A percentile compares a stretch with the other conserved stretches of the same genome.
phyloP scores from a whole-genome alignment of 2,888 invertebrate species.

The Melieria omissa region DNA sequence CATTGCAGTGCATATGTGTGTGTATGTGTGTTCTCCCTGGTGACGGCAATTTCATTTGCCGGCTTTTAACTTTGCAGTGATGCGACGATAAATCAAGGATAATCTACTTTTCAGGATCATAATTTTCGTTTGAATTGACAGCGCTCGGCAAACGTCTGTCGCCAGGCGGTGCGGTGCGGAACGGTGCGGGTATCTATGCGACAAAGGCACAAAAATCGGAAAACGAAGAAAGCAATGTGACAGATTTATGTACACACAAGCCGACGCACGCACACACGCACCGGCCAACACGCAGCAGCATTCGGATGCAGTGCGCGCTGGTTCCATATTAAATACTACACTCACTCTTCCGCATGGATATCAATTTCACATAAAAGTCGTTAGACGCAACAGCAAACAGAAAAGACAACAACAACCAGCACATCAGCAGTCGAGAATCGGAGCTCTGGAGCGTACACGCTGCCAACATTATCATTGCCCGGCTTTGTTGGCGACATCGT shows the following conservation, averaged over 20 bases:
- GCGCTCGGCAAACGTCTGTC: constrained; percentile 29
- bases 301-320: constrained; percentile 13
- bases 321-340: neutral
- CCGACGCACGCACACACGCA: neutral
- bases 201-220: constrained; percentile 22
- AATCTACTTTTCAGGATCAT: constrained; percentile 67
- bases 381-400: constrained; percentile 40
- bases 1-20: neutral
- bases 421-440: constrained; percentile 46
- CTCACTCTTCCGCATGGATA: constrained; percentile 52
- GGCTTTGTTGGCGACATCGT: no score
- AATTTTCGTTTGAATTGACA: constrained; percentile 67
- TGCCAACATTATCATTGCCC: no score
- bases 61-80: constrained; percentile 47
- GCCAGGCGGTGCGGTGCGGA: neutral
- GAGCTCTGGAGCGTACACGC: constrained; percentile 43
- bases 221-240: constrained; percentile 62
- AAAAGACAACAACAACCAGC: constrained; percentile 4
- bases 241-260: constrained; percentile 61
- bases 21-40: neutral
- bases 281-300: neutral
- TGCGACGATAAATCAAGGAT: constrained; percentile 66
- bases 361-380: constrained; percentile 64
- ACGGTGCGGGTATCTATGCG: constrained; percentile 1
- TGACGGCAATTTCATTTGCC: constrained; percentile 20